Conservation (phyloP, 2,888 invertebrate genomes). For the Molorchus minor region DNA sequence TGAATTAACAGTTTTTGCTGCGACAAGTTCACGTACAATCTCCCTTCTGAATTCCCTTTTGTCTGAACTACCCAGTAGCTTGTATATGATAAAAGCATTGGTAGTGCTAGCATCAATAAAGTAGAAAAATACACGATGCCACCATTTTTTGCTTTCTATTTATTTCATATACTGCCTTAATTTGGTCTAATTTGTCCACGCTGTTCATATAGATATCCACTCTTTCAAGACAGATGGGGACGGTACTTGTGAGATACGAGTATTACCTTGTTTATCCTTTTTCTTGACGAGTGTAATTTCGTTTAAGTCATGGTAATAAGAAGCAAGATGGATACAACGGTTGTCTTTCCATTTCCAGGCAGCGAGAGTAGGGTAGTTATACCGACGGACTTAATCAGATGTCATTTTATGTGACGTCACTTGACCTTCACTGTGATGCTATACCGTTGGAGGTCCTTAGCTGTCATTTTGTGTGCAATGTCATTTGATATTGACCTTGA, state of each 20-base stretch:
- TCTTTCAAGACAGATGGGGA: slow-evolving; percentile 9
- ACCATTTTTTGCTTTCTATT: slow-evolving; percentile 10
- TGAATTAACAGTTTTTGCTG: not conserved
- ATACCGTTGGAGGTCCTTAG: no score
- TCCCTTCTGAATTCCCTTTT: slow-evolving; percentile 8
- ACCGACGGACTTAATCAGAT: no score
- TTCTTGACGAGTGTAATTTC: slow-evolving; percentile 6
- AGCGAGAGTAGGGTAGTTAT: no score
- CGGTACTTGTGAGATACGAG: slow-evolving; percentile 9
- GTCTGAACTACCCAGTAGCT: slow-evolving; percentile 1
- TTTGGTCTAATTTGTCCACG: slow-evolving; percentile 18
- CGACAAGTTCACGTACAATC: slow-evolving; percentile 11
- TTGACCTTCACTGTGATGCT: no score
- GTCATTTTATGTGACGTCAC: no score
- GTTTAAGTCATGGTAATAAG: no score
- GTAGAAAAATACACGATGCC: slow-evolving; percentile 4
- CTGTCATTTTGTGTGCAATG: no score
- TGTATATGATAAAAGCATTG: slow-evolving; percentile 6
- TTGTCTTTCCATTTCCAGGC: not conserved
- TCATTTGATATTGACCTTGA: no score
- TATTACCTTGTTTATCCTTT: slow-evolving; percentile 7
- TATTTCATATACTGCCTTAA: slow-evolving; percentile 12
- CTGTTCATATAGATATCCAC: slow-evolving; percentile 10
- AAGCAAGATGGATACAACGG: not conserved
- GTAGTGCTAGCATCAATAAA: slow-evolving; percentile 5